These are phyloP conservation scores for Catagonus wagneri DNA, from an alignment of 2,113 vertebrate genomes.

Conservation along the genomic window DNA sequence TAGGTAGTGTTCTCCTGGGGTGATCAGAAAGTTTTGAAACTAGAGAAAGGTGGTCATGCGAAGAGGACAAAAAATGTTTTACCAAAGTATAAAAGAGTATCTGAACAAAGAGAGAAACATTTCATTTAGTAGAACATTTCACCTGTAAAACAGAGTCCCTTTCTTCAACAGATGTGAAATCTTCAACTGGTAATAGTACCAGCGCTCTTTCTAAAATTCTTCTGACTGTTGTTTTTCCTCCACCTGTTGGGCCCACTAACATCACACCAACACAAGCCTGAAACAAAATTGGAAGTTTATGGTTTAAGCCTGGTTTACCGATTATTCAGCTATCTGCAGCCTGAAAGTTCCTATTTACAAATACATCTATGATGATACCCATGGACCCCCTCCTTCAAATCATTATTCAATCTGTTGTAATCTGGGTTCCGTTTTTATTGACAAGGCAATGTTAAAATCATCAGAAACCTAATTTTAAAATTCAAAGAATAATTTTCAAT, in stretches of 20 bases:
- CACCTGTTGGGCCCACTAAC: slow-evolving; percentile 83
- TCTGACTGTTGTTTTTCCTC: slow-evolving; percentile 85
- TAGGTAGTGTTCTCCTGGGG: neutral
- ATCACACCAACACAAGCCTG: slow-evolving; percentile 83
- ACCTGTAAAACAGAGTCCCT: neutral
- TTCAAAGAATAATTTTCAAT: neutral
- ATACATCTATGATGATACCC: neutral
- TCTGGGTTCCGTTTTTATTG: neutral
- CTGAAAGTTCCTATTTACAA: neutral
- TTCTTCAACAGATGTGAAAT: neutral
- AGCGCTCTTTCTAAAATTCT: slow-evolving; percentile 84
- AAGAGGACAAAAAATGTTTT: neutral
- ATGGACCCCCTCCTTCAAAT: neutral
- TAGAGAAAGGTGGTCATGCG: neutral
- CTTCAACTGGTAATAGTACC: slow-evolving; percentile 59
- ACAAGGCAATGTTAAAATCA: neutral
- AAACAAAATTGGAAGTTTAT: slow-evolving; percentile 52
- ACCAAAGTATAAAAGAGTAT: neutral
- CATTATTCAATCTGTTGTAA: neutral
- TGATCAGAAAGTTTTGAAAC: neutral
- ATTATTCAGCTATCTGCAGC: neutral
- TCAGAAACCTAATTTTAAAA: neutral
- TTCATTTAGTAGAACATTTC: slow-evolving; percentile 29
- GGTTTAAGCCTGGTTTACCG: neutral
- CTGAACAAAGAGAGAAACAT: neutral